Conservation (phyloP, 2,113 vertebrate species). For the Conger conger region DNA sequence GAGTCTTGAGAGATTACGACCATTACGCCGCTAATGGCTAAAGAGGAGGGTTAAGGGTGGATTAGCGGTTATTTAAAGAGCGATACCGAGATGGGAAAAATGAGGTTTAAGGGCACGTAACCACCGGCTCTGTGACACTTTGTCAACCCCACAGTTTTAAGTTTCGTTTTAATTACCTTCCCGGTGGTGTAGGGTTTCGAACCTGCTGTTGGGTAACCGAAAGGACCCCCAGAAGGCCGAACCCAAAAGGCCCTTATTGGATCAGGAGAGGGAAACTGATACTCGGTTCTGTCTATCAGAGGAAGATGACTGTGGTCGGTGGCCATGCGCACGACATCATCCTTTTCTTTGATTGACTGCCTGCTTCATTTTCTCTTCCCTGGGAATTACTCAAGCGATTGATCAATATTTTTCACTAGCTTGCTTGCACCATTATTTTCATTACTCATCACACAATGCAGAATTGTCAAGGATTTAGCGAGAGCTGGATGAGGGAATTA, state of each 20-base stretch:
- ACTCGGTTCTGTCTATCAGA: background rate
- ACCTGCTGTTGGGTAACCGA: background rate
- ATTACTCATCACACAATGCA: background rate
- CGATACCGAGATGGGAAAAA: background rate
- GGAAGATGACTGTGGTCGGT: background rate
- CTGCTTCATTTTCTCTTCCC: background rate
- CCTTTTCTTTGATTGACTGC: background rate
- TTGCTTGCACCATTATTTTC: background rate
- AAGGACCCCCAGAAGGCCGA: background rate
- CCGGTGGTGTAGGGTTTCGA: background rate
- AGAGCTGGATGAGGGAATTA: background rate
- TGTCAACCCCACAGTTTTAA: background rate
- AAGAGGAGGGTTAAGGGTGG: background rate
- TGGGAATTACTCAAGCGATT: background rate
- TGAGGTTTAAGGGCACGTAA: background rate
- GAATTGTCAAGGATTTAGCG: background rate
- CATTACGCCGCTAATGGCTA: background rate
- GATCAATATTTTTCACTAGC: background rate
- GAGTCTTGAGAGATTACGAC: background rate
- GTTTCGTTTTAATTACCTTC: background rate
- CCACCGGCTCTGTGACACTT: background rate
- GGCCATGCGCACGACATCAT: background rate
- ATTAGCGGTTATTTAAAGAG: constrained; percentile 7
- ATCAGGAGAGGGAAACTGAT: background rate
- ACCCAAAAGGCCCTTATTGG: background rate